Evolutionary conservation across 2,888 invertebrate species (phyloP), one percentile per base, ranked within the genome.

Genomic region (Cataglyphis albicans): DNA sequence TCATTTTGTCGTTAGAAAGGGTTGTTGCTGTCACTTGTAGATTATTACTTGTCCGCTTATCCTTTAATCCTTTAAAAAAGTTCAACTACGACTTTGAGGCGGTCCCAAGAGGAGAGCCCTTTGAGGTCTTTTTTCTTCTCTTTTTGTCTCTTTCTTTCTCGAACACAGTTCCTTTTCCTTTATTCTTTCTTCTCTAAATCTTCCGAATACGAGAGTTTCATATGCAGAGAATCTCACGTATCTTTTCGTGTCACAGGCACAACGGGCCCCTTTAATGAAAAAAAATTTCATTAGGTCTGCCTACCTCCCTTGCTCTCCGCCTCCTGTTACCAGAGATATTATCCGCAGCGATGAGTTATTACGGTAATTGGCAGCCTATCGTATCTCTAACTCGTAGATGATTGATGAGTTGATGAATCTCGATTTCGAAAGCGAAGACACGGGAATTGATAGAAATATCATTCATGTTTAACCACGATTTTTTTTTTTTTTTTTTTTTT

Each of bases 11-110:
- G 84, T 86, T 86, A 87, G 81, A n/a, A 21, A 15, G 91, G 88
- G 92, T 93, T 93, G 91, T 93, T 91, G 91, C 89, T 91, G 92
- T 92, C 92, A 93, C 92, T 75, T 63, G 92, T 92, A 92, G 92
- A 94, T 94, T 92, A 94, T 94, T 93, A 92, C 6, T 92, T 93
- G 88, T 91, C 92, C 93, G 92, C 92, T 93, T 87, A 91, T 38
- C 87, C 76, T 67, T 74, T 83, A 86, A 90, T 83, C 81, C 88
- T 72, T 41, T 78, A 83, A 81, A 70, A 80, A 82, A 73, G 65
- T 74, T 65, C 67, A 76, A 75, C 57, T 41, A 41, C 15, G 32
- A 75, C 57, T 41, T 35, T 18, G 32, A 32, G 61, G 59, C 65
- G 72, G 81, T 78, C 35, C 82, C 29, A 57, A 21, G 21, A 57